phyloP scores from a whole-genome alignment of 2,888 invertebrate species.

The Blastobasis lacticolella region DNA sequence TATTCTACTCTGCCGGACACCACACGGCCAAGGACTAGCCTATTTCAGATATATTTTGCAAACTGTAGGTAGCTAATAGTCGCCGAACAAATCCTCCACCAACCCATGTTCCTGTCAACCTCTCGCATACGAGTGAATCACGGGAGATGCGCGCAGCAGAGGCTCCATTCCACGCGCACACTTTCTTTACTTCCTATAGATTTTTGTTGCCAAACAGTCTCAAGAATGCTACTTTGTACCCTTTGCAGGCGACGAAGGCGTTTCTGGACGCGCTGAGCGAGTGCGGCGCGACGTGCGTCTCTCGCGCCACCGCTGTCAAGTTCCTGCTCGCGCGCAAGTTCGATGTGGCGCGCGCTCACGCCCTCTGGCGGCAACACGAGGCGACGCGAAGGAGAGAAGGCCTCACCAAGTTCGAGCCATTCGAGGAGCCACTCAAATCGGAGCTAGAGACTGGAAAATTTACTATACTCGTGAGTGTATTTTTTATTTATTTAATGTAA shows the following conservation, averaged over 20 bases:
- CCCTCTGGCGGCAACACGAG: slow-evolving; percentile 95
- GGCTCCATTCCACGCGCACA: too few relatives aligned
- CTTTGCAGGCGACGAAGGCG: slow-evolving; percentile 83
- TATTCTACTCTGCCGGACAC: too few relatives aligned
- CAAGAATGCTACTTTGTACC: too few relatives aligned
- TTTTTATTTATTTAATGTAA: background rate
- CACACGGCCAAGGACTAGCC: too few relatives aligned
- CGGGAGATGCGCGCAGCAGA: too few relatives aligned
- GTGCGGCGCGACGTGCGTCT: slow-evolving; percentile 69
- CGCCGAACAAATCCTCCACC: too few relatives aligned
- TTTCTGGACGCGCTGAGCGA: slow-evolving; percentile 85
- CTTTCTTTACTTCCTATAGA: too few relatives aligned
- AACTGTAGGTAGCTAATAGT: too few relatives aligned
- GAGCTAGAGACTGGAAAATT: slow-evolving; percentile 96
- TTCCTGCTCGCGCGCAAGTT: slow-evolving; percentile 96
- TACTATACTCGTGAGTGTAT: slow-evolving; percentile 88
- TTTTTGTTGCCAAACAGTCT: too few relatives aligned
- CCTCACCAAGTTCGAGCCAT: slow-evolving; percentile 87
- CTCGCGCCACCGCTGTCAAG: slow-evolving; percentile 93
- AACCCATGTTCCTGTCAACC: too few relatives aligned
- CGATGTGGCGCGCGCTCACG: slow-evolving; percentile 90
- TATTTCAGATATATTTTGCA: too few relatives aligned
- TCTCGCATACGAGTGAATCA: too few relatives aligned
- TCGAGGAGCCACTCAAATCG: slow-evolving; percentile 85
- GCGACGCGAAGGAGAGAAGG: slow-evolving; percentile 90